Base-by-base conservation (phyloP, 1,140 invertebrate species). In the Cotesia chilonis region DNA sequence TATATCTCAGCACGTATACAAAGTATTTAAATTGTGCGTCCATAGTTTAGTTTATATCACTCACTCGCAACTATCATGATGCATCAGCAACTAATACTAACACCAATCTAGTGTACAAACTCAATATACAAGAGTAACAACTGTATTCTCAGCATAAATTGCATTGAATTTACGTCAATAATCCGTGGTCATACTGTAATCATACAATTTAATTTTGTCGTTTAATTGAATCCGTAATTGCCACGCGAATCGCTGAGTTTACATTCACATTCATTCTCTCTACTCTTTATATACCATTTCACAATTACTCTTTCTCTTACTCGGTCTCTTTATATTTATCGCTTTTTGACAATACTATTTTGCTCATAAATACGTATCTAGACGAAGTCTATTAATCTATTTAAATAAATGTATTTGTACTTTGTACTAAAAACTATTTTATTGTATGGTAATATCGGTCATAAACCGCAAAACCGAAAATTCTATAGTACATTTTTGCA, bases 161-260 rank as follows among this genome's bases (percentile, higher is more conserved):
- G 57, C 57, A 59, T 28, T 59, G 57, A 59, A 59, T 59, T 28
- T 28, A 68, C 66, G 28, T 51, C 47, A 55, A 68, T 68, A 28
- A 41, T 68, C 66, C 28, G 66, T 41, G 51, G 47, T 54, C 66
- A 52, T 68, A 36, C 66, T 68, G 47, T 68, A 54, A 68, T 68
- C 51, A 68, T 68, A 41, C 47, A 68, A 68, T 68, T 68, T 68
- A 54, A 68, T 68, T 68, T 41, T 28, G 47, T 28, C 51, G 66
- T 68, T 68, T 68, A 55, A 68, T 68, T 28, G 66, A 66, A 66
- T 66, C 51, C 51, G 66, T 68, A 68, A 68, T 68, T 55, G 66
- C 64, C 41, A 20, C n/a, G 64, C 47, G 36, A 41, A 66, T 66
- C 38, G 64, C 47, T 47, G 37, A 66, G 51, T 66, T 66, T 17